Percentiles rank a stretch among this genome's conserved stretches.
These are phyloP conservation scores for Tryphoninae sp. DNA, from an alignment of 2,888 invertebrate genomes.

Conservation along the genomic window DNA sequence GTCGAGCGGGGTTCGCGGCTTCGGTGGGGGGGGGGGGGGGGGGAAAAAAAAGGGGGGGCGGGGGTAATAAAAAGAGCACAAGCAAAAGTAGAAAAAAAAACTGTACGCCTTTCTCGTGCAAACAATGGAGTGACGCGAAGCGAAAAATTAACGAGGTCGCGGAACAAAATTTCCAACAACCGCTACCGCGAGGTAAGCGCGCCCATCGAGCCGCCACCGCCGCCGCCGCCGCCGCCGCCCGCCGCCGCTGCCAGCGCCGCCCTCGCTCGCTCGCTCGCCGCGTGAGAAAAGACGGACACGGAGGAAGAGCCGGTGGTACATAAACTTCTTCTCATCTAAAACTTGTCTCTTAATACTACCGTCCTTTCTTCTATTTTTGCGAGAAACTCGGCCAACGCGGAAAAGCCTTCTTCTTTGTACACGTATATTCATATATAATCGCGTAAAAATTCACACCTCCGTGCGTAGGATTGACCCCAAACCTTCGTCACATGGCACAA, in stretches of 20 bases:
- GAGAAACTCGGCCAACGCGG: not conserved
- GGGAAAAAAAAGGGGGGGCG: too few species aligned
- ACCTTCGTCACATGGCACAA: not conserved
- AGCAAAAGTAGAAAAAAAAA: conserved; percentile 30
- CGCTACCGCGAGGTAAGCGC: not conserved
- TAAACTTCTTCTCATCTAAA: conserved; percentile 38
- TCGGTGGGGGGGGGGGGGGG: conserved; percentile 67
- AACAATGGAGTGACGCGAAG: conserved; percentile 73
- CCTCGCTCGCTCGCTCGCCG: not conserved
- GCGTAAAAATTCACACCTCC: not conserved
- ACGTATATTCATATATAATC: not conserved
- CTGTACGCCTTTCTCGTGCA: conserved; percentile 61
- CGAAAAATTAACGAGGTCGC: conserved; percentile 75
- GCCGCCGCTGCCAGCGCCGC: too few species aligned
- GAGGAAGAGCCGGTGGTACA: not conserved
- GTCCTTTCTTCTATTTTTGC: not conserved
- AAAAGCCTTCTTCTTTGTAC: not conserved
- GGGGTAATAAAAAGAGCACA: conserved; percentile 65
- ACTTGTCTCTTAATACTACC: conserved; percentile 5
- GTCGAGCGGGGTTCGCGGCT: conserved; percentile 20
- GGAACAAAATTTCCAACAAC: conserved; percentile 66
- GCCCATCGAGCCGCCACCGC: not conserved
- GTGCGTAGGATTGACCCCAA: not conserved
- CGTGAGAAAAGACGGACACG: conserved; percentile 39
- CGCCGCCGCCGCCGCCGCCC: too few species aligned